Percentiles rank a stretch among this genome's conserved stretches.
phyloP scores from a whole-genome alignment of 2,888 invertebrate genomes.

The Lamellibrachia satsuma region DNA sequence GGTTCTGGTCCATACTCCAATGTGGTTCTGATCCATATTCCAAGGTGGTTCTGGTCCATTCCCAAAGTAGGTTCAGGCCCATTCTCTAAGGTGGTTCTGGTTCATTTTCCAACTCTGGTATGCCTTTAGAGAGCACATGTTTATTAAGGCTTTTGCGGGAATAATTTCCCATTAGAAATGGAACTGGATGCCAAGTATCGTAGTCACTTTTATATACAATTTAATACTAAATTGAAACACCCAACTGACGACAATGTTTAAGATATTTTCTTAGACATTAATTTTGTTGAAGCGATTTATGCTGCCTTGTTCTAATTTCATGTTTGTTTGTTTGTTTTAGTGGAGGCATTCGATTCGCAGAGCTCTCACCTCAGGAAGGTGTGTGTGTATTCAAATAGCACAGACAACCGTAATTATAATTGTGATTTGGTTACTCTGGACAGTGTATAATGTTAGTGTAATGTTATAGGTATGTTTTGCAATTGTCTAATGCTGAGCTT shows the following conservation, averaged over 20 bases:
- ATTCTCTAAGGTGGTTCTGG: neutral
- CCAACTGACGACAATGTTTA: neutral
- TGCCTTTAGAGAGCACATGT: no score
- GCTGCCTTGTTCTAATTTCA: neutral
- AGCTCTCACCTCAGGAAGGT: neutral
- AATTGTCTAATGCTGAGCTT: no score
- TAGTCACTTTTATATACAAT: no score
- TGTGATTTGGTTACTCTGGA: neutral
- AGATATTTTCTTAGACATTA: neutral
- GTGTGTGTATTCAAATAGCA: neutral
- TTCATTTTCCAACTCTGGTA: neutral
- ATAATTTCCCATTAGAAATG: no score
- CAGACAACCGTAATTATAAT: neutral
- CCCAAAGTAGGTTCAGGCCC: no score
- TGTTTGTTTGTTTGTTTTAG: neutral
- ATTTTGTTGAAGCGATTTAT: no score
- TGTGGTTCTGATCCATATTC: neutral
- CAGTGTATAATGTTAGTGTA: neutral
- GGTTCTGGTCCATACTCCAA: neutral
- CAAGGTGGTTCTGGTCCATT: neutral
- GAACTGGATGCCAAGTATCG: no score
- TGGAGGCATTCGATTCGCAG: neutral
- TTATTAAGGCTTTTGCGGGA: no score
- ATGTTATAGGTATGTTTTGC: no score
- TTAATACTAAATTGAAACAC: neutral